These are phyloP conservation scores for Myiotriccus ornatus DNA, from an alignment of 2,797 vertebrate genomes.

Conservation along the genomic window DNA sequence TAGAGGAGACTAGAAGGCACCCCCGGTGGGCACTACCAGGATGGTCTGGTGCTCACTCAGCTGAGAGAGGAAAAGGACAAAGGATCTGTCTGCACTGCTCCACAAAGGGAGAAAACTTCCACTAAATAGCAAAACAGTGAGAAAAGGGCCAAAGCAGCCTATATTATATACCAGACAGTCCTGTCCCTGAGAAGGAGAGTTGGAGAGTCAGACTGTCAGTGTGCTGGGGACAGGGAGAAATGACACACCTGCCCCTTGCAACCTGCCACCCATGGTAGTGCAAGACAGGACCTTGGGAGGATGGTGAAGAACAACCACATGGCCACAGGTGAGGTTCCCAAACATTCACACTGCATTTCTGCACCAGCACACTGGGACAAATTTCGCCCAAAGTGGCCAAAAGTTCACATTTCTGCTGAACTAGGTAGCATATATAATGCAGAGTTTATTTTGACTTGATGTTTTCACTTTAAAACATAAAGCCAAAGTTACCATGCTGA, in stretches of 20 bases:
- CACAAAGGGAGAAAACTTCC: not conserved
- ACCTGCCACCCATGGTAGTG: not conserved
- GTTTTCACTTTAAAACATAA: not conserved
- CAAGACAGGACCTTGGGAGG: not conserved
- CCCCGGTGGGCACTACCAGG: not conserved
- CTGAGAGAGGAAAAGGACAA: not conserved
- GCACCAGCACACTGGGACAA: not conserved
- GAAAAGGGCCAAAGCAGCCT: not conserved
- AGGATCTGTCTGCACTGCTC: not conserved
- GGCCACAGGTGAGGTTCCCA: not conserved
- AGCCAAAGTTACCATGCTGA: rapidly evolving
- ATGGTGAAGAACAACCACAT: rapidly evolving
- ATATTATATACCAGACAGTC: not conserved
- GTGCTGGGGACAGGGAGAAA: not conserved
- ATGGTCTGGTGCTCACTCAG: constrained; percentile 4
- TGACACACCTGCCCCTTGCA: not conserved
- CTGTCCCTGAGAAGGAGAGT: not conserved
- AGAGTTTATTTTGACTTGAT: not conserved
- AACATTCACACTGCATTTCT: rapidly evolving
- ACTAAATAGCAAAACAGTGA: not conserved
- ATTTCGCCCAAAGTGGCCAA: not conserved
- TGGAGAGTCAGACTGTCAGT: not conserved
- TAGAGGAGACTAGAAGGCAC: not conserved
- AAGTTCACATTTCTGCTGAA: not conserved
- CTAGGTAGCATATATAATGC: not conserved